These are phyloP conservation scores for Paralvinella palmiformis DNA, from an alignment of 1,140 invertebrate genomes.

Conservation along the genomic window DNA sequence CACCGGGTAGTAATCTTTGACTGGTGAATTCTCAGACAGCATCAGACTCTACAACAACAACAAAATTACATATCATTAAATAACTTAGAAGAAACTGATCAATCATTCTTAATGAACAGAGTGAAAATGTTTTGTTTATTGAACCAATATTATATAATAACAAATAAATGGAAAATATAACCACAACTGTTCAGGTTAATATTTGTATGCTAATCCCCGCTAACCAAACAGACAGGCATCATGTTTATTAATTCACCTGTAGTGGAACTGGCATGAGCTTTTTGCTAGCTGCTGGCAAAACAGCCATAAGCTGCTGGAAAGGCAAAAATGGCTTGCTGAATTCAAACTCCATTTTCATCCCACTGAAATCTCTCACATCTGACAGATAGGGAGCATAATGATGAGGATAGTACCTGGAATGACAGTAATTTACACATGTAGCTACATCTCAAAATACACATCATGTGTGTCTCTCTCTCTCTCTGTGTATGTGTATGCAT, in stretches of 20 bases:
- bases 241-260: slow-evolving; percentile 58
- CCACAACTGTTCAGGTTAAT: no score
- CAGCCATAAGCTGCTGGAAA: slow-evolving; percentile 89
- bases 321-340: slow-evolving; percentile 83
- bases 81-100: no score
- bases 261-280: slow-evolving; percentile 73
- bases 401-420: slow-evolving; percentile 68
- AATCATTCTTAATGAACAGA: not conserved
- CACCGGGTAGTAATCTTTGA: slow-evolving; percentile 83
- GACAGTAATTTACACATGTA: not conserved
- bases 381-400: slow-evolving; percentile 95
- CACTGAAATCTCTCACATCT: slow-evolving; percentile 74
- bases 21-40: slow-evolving; percentile 70
- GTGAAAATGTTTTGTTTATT: not conserved
- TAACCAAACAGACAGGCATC: no score
- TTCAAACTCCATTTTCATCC: slow-evolving; percentile 64
- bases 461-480: no score
- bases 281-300: slow-evolving; percentile 74
- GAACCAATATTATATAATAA: not conserved
- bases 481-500: no score
- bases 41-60: slow-evolving; percentile 59
- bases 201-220: no score
- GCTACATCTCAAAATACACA: not conserved
- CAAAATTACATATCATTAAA: not conserved
- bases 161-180: no score